phyloP scores from a whole-genome alignment of 2,888 invertebrate genomes.

The Drosophila paracracens region DNA sequence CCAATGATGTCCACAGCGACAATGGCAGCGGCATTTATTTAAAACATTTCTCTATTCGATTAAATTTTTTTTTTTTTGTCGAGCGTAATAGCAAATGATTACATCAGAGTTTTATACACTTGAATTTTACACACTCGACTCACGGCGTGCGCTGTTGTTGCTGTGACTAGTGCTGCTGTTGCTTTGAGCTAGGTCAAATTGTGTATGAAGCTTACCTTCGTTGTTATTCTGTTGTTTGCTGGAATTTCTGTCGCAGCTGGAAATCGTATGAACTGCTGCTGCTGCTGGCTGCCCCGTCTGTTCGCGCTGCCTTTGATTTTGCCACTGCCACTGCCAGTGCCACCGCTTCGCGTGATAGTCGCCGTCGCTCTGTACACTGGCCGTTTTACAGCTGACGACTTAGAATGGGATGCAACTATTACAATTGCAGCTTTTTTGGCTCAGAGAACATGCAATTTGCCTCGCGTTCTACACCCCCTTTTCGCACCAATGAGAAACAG shows the following conservation, averaged over 20 bases:
- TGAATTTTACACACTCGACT: slow-evolving; percentile 61
- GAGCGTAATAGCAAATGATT: slow-evolving; percentile 71
- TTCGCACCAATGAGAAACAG: slow-evolving; percentile 43
- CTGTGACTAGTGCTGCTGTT: slow-evolving; percentile 23
- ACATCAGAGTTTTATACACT: slow-evolving; percentile 74
- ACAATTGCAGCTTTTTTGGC: slow-evolving; percentile 68
- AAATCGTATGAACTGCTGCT: slow-evolving; percentile 26
- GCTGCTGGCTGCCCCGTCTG: slow-evolving; percentile 25
- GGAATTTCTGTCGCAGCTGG: slow-evolving; percentile 34
- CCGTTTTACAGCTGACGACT: slow-evolving; percentile 32
- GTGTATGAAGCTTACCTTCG: slow-evolving; percentile 68
- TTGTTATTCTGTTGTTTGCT: slow-evolving; percentile 37
- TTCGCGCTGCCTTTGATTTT: slow-evolving; percentile 14
- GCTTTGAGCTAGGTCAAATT: slow-evolving; percentile 37
- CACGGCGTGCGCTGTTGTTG: slow-evolving; percentile 8
- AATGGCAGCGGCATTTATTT: not conserved
- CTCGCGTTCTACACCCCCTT: not conserved
- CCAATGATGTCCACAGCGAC: slow-evolving; percentile 5
- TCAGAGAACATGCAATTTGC: slow-evolving; percentile 47
- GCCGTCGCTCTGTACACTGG: slow-evolving; percentile 62
- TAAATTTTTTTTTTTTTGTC: slow-evolving; percentile 40
- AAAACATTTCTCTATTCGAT: slow-evolving; percentile 9
- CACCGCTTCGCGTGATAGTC: slow-evolving; percentile 59
- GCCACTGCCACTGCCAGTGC: slow-evolving; percentile 10
- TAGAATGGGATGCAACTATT: slow-evolving; percentile 55